Evolutionary conservation across 2,113 vertebrate species (phyloP).

Genomic region (Corythoichthys haematopterus): DNA sequence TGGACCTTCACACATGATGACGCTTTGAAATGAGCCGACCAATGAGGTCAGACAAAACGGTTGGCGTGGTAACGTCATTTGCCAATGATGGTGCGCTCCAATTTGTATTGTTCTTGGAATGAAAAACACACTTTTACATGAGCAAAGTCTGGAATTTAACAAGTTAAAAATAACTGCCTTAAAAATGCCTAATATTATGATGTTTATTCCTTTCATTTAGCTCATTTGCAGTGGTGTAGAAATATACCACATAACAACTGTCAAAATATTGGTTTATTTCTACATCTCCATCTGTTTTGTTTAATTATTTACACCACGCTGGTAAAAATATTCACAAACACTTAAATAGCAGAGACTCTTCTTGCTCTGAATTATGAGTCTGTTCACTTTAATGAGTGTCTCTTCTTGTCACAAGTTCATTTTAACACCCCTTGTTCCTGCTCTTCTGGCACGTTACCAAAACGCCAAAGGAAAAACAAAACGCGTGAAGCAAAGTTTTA

Average conservation of each 20-base stretch:
- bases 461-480: not conserved
- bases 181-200: not conserved
- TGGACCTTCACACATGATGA: conserved; percentile 64
- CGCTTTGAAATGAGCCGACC: conserved; percentile 61
- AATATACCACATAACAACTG: not conserved
- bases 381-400: not conserved
- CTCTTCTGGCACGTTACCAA: too few species aligned
- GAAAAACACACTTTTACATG: conserved; percentile 1
- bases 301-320: not conserved
- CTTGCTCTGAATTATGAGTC: not conserved
- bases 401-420: not conserved
- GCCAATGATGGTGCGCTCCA: not conserved
- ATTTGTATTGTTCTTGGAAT: not conserved
- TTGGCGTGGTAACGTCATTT: conserved; percentile 42
- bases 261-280: not conserved
- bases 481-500: not conserved
- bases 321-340: not conserved
- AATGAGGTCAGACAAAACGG: conserved; percentile 45
- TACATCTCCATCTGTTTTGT: not conserved
- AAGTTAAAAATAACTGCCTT: not conserved
- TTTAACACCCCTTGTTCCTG: too few species aligned
- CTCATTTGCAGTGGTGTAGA: not conserved
- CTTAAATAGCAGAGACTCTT: not conserved
- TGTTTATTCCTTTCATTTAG: not conserved
- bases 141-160: not conserved